Percentiles rank a stretch among this genome's conserved stretches.
Evolutionary conservation across 2,113 vertebrate genomes (phyloP).

Genomic region (Cynoglossus semilaevis): DNA sequence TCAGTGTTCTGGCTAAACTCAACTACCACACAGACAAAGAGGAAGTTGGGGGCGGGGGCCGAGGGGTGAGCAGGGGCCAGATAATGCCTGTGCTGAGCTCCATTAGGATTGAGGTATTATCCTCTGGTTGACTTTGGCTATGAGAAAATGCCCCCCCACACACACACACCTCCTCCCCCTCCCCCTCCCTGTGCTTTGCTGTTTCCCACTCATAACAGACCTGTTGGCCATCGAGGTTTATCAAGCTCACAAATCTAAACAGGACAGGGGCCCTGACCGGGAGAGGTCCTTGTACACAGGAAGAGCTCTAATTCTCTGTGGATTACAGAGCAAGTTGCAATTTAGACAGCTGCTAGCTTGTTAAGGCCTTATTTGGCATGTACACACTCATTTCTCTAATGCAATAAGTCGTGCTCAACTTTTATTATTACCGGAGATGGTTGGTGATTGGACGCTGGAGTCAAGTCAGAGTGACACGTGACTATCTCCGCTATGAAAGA

Average conservation of each 20-base stretch:
- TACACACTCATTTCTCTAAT: neutral
- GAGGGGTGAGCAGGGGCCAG: constrained; percentile 49
- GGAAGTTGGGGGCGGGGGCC: constrained; percentile 50
- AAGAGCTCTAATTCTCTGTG: constrained; percentile 73
- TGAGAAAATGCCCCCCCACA: constrained; percentile 64
- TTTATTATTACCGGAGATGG: neutral
- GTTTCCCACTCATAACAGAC: constrained; percentile 78
- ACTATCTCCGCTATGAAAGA: neutral
- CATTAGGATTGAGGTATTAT: constrained; percentile 76
- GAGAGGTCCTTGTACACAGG: constrained; percentile 70
- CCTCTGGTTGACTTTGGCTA: constrained; percentile 73
- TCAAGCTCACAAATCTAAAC: constrained; percentile 77
- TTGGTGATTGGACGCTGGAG: neutral
- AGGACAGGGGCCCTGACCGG: constrained; percentile 68
- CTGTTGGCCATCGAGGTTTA: constrained; percentile 75
- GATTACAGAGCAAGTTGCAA: constrained; percentile 72
- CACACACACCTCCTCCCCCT: constrained; percentile 2
- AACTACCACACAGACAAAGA: constrained; percentile 69
- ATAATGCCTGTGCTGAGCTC: constrained; percentile 74
- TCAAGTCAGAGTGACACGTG: neutral
- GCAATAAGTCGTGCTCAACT: neutral
- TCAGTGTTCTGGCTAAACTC: constrained; percentile 61
- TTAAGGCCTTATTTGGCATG: constrained; percentile 28
- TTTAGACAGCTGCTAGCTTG: constrained; percentile 71
- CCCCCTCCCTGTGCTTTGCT: constrained; percentile 39